Conservation (phyloP, 2,797 vertebrate species). For the Gallinago solitaria region DNA sequence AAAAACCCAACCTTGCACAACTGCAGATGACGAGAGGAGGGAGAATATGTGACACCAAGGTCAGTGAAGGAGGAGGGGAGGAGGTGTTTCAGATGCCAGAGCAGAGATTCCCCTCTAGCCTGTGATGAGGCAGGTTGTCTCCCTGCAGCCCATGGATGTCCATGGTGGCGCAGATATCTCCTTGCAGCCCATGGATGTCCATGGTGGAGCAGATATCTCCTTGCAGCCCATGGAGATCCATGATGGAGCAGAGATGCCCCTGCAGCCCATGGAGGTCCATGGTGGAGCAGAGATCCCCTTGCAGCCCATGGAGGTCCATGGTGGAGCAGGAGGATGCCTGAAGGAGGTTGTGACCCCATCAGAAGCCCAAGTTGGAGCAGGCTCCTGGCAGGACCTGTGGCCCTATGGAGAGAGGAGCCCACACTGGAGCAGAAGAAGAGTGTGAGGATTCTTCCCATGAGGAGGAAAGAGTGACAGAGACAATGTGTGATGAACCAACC, state of each 20-base stretch:
- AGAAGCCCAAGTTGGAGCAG: background rate
- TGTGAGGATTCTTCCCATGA: background rate
- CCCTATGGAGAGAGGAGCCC: background rate
- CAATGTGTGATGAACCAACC: background rate
- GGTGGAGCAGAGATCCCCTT: too few species aligned
- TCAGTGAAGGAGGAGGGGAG: background rate
- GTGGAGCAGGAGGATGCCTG: too few species aligned
- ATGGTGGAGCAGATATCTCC: too few species aligned
- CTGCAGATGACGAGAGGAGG: background rate
- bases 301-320: too few species aligned
- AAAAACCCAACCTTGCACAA: background rate
- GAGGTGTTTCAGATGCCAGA: background rate
- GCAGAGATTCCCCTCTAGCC: background rate
- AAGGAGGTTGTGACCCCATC: background rate
- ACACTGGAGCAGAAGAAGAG: background rate
- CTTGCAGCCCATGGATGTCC: too few species aligned
- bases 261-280: background rate
- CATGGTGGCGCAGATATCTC: too few species aligned
- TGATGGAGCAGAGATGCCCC: background rate
- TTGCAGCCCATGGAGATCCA: too few species aligned
- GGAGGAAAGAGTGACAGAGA: background rate
- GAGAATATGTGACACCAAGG: background rate
- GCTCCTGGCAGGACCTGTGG: too few species aligned
- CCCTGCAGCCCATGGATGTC: background rate
- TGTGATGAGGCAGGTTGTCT: background rate